phyloP scores from a whole-genome alignment of 1,140 invertebrate species.

The Sipha flava region DNA sequence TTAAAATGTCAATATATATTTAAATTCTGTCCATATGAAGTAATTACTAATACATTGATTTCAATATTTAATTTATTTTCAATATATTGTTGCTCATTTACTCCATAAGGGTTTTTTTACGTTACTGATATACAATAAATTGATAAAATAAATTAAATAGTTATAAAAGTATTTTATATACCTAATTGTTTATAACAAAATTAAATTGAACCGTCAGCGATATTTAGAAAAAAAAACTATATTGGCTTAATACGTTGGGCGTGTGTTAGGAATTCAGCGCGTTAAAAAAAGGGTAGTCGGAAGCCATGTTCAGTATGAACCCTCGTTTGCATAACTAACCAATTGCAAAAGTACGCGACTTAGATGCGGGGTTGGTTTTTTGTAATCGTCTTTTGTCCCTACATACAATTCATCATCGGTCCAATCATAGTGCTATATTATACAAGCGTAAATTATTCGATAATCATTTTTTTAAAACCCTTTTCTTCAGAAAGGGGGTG shows the following conservation, averaged over 20 bases:
- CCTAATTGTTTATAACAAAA: neutral
- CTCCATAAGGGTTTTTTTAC: too few relatives aligned
- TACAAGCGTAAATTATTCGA: slow-evolving; percentile 31
- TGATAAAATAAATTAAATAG: too few relatives aligned
- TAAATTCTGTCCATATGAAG: too few relatives aligned
- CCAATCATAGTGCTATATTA: slow-evolving; percentile 1
- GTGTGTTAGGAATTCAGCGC: neutral
- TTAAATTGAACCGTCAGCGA: neutral
- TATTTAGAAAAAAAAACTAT: neutral
- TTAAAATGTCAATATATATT: too few relatives aligned
- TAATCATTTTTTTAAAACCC: slow-evolving; percentile 28
- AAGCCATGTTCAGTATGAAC: neutral
- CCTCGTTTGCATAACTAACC: slow-evolving; percentile 32
- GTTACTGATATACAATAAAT: too few relatives aligned
- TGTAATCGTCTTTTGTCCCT: slow-evolving; percentile 15
- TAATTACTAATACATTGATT: too few relatives aligned
- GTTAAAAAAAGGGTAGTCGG: slow-evolving; percentile 24
- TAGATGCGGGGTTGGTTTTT: neutral
- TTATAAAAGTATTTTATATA: too few relatives aligned
- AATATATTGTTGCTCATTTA: too few relatives aligned
- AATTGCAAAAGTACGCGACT: slow-evolving; percentile 18
- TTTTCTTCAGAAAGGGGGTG: neutral
- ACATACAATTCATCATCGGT: slow-evolving; percentile 3
- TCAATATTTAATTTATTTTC: too few relatives aligned
- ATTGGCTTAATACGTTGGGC: neutral